These are phyloP conservation scores for Caenorhabditis japonica DNA, from an alignment of 2,888 invertebrate genomes.

Conservation along the genomic window DNA sequence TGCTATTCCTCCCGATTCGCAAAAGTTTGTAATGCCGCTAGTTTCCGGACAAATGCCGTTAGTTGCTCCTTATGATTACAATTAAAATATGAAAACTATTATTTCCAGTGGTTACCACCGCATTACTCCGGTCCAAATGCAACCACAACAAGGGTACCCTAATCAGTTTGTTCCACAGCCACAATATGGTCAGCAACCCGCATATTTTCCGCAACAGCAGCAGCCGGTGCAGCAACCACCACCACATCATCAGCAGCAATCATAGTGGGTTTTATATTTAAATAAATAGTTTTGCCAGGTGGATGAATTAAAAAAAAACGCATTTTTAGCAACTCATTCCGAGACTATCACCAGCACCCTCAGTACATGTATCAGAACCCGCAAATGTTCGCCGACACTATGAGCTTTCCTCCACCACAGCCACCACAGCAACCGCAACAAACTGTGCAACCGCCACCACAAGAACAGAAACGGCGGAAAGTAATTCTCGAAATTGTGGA, in stretches of 20 bases:
- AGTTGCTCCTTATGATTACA: not conserved
- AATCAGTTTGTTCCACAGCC: not conserved
- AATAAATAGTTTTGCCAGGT: not conserved
- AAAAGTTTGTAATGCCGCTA: not conserved
- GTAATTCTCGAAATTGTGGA: slow-evolving; percentile 43
- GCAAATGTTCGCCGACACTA: slow-evolving; percentile 1
- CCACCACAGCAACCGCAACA: slow-evolving; percentile 8
- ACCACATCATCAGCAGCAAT: slow-evolving; percentile 15
- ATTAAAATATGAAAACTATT: too few relatives aligned
- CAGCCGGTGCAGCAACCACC: slow-evolving; percentile 5
- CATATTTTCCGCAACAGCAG: slow-evolving; percentile 8
- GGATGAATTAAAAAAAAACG: too few relatives aligned
- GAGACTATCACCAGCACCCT: slow-evolving; percentile 7
- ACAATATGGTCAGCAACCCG: not conserved
- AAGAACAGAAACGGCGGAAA: slow-evolving; percentile 19
- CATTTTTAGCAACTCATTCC: not conserved
- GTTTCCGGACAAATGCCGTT: too few relatives aligned
- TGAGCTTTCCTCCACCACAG: slow-evolving; percentile 1
- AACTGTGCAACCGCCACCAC: slow-evolving; percentile 10
- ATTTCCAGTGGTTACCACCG: too few relatives aligned
- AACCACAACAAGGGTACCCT: not conserved
- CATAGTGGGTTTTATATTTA: slow-evolving; percentile 24
- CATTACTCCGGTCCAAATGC: not conserved
- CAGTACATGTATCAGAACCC: slow-evolving; percentile 17
- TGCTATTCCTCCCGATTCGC: not conserved